A percentile compares a stretch with the other conserved stretches of the same genome.
Conservation (phyloP, 2,797 vertebrate species). For the Tragelaphus eurycerus region DNA sequence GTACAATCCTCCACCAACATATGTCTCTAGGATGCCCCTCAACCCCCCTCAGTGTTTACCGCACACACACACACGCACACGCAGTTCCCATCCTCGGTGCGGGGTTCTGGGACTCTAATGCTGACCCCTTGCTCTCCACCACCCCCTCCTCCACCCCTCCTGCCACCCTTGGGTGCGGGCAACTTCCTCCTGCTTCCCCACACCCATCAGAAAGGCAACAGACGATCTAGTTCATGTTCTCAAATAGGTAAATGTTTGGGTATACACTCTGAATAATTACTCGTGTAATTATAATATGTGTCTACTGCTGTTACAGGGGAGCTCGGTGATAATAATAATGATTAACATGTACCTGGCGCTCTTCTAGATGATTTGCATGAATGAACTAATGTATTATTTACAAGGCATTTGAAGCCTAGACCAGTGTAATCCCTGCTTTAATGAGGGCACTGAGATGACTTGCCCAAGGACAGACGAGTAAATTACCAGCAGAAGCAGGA, state of each 20-base stretch:
- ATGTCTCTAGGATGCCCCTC: background rate
- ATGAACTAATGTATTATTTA: background rate
- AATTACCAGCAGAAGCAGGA: background rate
- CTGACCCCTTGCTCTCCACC: background rate
- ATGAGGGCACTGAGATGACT: background rate
- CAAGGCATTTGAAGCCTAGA: background rate
- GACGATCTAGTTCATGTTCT: background rate
- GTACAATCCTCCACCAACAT: rapidly evolving
- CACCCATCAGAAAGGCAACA: background rate
- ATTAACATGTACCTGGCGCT: background rate
- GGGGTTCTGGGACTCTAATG: background rate
- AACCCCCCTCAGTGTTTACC: background rate
- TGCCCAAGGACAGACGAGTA: background rate
- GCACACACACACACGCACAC: rapidly evolving
- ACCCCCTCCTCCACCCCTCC: no score
- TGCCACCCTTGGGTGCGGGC: background rate
- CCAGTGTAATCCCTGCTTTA: background rate
- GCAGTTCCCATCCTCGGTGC: background rate
- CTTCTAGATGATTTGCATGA: background rate
- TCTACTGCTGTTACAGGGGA: background rate
- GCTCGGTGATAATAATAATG: background rate
- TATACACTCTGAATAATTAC: background rate
- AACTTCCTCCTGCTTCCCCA: background rate
- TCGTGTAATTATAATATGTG: background rate
- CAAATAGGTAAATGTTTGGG: slow-evolving; percentile 3